A percentile compares a stretch with the other conserved stretches of the same genome.
These are phyloP conservation scores for Drosophila melanocephala DNA, from an alignment of 2,888 invertebrate species.

Conservation along the genomic window DNA sequence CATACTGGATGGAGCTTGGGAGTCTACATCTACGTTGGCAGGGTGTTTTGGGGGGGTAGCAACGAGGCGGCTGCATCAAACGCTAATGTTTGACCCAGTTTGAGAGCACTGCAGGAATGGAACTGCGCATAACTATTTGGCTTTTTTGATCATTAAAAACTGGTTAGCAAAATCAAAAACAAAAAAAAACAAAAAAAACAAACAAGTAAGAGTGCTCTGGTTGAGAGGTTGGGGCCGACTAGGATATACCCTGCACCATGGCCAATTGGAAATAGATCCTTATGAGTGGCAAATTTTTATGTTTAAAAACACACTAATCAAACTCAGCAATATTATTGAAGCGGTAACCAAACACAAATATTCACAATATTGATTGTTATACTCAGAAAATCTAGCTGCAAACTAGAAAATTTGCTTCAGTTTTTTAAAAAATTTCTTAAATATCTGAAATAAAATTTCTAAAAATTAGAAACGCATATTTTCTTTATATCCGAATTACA, in stretches of 20 bases:
- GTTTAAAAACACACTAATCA: background rate
- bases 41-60: conserved; percentile 13
- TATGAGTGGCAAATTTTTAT: background rate
- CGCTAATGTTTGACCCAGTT: conserved; percentile 80
- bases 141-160: conserved; percentile 81
- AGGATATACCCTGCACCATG: background rate
- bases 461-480: background rate
- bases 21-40: background rate
- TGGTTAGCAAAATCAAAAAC: conserved; percentile 67
- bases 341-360: background rate
- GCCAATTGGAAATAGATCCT: background rate
- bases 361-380: background rate
- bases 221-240: background rate
- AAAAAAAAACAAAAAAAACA: conserved; percentile 20
- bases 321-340: background rate
- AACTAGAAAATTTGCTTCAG: background rate
- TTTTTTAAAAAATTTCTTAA: background rate
- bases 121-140: conserved; percentile 68
- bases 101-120: conserved; percentile 71
- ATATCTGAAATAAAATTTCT: no score
- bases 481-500: background rate
- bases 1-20: conserved; percentile 18
- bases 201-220: conserved; percentile 16
- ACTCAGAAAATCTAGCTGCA: background rate
- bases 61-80: conserved; percentile 60